Base-by-base conservation (phyloP, 2,888 invertebrate genomes). In the Brachylomia viminalis region DNA sequence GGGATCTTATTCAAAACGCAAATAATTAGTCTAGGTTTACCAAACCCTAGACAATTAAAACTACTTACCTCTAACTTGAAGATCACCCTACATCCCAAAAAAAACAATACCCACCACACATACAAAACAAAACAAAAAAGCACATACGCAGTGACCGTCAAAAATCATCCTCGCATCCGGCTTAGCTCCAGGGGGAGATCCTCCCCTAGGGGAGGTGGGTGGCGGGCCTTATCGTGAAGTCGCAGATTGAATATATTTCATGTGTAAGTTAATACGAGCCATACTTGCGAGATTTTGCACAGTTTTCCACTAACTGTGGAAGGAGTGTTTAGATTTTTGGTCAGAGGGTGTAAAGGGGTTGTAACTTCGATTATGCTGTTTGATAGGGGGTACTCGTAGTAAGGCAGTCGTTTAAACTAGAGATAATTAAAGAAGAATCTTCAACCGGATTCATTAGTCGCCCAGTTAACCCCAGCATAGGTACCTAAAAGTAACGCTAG, bases 171-270 rank as follows among this genome's bases (percentile, higher is more conserved):
- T 91, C 91, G 88, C 90, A 92, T 92, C 93, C 93, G 93, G 93
- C 92, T 92, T 91, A 92, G 90, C 90, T 88, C 84, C 77, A 81
- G 82, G 76, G 88, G 87, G 85, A 77, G 83, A 81, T 82, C 56
- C 77, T 81, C 78, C 85, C 69, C 76, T 3, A 15, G 75, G 74
- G 80, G 82, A 67, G 85, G 82, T 72, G 86, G 88, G 88, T 89
- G 91, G 91, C 89, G 89, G 87, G 89, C 72, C 97, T 97, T 97
- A 97, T 97, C 97, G 94, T 94, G 86, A 90, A 94, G 94, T 95
- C 96, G 96, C 97, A 97, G 97, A 97, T 97, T 97, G 97, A 97
- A 97, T 97, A 97, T 97, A 97, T 97, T 97, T 97, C 97, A 97
- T 97, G 97, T 97, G 97, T 95, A 94, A 92, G 91, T 93, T 92